Percentiles rank a stretch among this genome's conserved stretches.
Evolutionary conservation across 2,888 invertebrate genomes (phyloP).

Genomic region (Meiosimyza decipiens): DNA sequence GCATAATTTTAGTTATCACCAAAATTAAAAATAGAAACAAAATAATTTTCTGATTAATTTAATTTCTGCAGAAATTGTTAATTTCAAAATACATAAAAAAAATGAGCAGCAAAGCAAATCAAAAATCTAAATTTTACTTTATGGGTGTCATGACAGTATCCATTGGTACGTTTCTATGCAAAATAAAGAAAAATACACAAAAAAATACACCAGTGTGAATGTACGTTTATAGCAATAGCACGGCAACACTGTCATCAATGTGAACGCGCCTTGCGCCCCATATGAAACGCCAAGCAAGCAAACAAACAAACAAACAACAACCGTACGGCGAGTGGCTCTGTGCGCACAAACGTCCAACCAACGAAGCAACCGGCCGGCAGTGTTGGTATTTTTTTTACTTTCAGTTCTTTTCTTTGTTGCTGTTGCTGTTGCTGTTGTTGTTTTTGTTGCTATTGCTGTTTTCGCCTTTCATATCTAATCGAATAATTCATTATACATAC

Average conservation of each 20-base stretch:
- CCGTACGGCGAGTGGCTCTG: too few species aligned
- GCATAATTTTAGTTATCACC: too few species aligned
- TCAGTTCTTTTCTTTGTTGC: neutral
- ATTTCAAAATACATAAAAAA: too few species aligned
- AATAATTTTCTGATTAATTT: too few species aligned
- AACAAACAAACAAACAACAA: neutral
- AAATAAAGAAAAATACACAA: too few species aligned
- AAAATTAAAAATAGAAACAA: too few species aligned
- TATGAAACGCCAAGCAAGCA: neutral
- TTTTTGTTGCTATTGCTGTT: neutral
- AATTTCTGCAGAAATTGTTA: too few species aligned
- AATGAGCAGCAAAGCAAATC: too few species aligned
- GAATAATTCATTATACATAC: constrained; percentile 21
- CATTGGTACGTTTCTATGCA: too few species aligned
- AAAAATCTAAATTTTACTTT: too few species aligned
- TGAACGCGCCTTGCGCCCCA: neutral
- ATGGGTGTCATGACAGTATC: too few species aligned
- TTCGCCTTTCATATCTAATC: constrained; percentile 18
- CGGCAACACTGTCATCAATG: neutral
- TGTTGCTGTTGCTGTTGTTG: neutral
- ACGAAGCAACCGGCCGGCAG: neutral
- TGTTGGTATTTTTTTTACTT: neutral
- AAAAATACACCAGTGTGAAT: neutral
- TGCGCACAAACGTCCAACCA: neutral
- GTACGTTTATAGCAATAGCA: neutral